phyloP scores from a whole-genome alignment of 1,140 invertebrate genomes.

The Drosophila equinoxialis region DNA sequence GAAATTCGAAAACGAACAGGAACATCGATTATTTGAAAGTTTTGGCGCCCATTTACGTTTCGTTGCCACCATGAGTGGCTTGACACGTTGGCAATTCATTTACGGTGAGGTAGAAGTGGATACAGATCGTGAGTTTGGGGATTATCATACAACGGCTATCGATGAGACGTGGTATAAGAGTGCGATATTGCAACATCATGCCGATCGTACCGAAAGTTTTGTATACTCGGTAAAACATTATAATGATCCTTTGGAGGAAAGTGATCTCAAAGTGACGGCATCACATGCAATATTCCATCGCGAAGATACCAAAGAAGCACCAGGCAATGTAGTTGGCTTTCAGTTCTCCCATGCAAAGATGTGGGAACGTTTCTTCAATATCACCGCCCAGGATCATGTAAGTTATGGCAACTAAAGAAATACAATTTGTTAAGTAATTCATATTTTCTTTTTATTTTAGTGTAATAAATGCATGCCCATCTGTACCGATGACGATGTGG shows the following conservation, averaged over 20 bases:
- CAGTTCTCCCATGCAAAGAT: constrained; percentile 89
- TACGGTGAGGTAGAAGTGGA: constrained; percentile 84
- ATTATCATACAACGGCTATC: constrained; percentile 90
- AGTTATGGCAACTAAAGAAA: constrained; percentile 25
- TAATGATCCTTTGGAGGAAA: constrained; percentile 84
- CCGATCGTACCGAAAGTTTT: constrained; percentile 88
- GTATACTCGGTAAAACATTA: constrained; percentile 92
- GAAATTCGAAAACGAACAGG: constrained; percentile 84
- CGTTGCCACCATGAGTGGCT: constrained; percentile 93
- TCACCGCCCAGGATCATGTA: constrained; percentile 85
- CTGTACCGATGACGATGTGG: constrained; percentile 85
- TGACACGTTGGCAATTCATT: constrained; percentile 92
- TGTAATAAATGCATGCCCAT: constrained; percentile 84
- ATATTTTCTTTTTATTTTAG: constrained; percentile 45
- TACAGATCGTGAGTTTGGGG: constrained; percentile 88
- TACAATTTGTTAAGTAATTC: constrained; percentile 3
- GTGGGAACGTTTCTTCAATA: constrained; percentile 87
- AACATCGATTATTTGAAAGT: constrained; percentile 85
- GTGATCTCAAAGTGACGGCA: constrained; percentile 88
- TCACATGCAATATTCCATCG: constrained; percentile 93
- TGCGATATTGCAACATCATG: constrained; percentile 92
- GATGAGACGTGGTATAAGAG: constrained; percentile 97
- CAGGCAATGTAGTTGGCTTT: constrained; percentile 94
- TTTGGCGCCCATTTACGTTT: constrained; percentile 90
- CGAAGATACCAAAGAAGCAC: constrained; percentile 90